Base-by-base conservation (phyloP, 2,113 vertebrate genomes). In the Labrus mixtus region DNA sequence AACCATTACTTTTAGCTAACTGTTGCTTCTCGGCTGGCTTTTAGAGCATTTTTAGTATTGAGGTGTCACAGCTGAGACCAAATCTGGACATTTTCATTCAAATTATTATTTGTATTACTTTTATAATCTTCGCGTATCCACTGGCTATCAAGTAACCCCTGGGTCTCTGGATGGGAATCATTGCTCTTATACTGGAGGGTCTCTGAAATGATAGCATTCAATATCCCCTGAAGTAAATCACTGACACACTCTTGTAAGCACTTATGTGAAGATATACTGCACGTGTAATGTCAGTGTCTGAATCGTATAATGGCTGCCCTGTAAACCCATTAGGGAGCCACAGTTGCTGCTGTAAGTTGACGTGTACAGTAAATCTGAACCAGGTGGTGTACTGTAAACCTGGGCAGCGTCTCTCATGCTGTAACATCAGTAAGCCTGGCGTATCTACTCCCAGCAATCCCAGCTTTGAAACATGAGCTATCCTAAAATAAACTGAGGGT, bases 401-500 rank as follows among this genome's bases (percentile, higher is more conserved):
- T 9, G 58, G 46, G 55, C 37, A n/a, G 29, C 17, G 61, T 71
- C 79, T 62, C 15, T 25, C 39, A 65, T 37, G 25, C 55, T 22
- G 22, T 65, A 68, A 45, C 68, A 79, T 51, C 73, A 17, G 55
- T 23, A 20, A 64, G 66, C 60, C 59, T 33, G 71, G 56, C 53
- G 74, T 20, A 41, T 50, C 72, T 56, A 73, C 63, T 89, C 90
- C 84, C 89, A 89, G 60, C 64, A 63, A 82, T 81, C 82, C 85
- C 69, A 56, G 78, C 87, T 59, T 68, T 73, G 91, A 89, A 93
- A 93, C 86, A 66, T 15, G 91, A 95, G 87, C 83, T 25, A 13
- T 84, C 86, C 87, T 19, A 90, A 92, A 91, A 93, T 92, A 93
- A 91, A 89, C 87, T 43, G 67, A 61, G 90, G 79, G 58, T 68